These are phyloP conservation scores for Meles meles DNA, from an alignment of 2,113 vertebrate genomes.

Conservation along the genomic window DNA sequence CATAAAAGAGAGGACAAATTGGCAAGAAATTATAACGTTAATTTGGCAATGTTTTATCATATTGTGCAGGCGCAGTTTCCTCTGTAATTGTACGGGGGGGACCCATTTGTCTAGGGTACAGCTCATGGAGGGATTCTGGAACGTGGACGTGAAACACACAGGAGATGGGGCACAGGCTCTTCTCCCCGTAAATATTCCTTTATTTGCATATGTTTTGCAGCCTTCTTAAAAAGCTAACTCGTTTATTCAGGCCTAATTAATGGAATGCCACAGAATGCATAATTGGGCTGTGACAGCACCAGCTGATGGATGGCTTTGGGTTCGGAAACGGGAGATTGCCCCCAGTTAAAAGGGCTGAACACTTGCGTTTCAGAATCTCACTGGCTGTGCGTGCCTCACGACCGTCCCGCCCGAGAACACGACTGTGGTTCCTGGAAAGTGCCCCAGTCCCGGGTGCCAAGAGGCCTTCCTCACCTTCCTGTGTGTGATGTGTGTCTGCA, in stretches of 20 bases:
- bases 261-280: slow-evolving; percentile 49
- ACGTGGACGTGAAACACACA: background rate
- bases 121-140: slow-evolving; percentile 65
- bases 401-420: slow-evolving; percentile 81
- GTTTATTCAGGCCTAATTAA: slow-evolving; percentile 63
- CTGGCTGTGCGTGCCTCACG: slow-evolving; percentile 89
- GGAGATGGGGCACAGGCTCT: background rate
- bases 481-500: slow-evolving; percentile 96
- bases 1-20: slow-evolving; percentile 72
- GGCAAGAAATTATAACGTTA: slow-evolving; percentile 74
- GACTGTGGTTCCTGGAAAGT: slow-evolving; percentile 91
- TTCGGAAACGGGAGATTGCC: accelerated
- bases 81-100: slow-evolving; percentile 74
- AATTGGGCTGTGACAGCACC: slow-evolving; percentile 10
- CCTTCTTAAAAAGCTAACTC: slow-evolving; percentile 21
- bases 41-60: slow-evolving; percentile 73
- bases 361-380: slow-evolving; percentile 89
- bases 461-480: slow-evolving; percentile 97
- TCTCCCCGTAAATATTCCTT: slow-evolving; percentile 9
- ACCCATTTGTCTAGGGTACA: slow-evolving; percentile 26
- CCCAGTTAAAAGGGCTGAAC: slow-evolving; percentile 20
- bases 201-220: slow-evolving; percentile 50
- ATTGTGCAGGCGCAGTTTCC: slow-evolving; percentile 53
- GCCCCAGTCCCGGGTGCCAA: slow-evolving; percentile 93
- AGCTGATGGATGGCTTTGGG: background rate